Percentiles rank a stretch among this genome's conserved stretches.
Conservation (phyloP, 2,113 vertebrate species). For the Engystomops pustulosus region DNA sequence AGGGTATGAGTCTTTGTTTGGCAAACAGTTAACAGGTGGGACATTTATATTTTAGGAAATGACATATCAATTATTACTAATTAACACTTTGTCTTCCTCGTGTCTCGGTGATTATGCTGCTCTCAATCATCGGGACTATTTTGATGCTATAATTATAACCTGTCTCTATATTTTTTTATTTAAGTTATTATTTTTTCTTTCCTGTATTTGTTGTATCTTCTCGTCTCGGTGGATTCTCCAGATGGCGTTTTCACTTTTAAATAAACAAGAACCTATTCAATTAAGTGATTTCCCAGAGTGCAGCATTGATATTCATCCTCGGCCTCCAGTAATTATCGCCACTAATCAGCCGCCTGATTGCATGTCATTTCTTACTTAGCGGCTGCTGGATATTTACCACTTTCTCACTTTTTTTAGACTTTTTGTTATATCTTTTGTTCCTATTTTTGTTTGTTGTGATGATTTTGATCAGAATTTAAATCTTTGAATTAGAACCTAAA, state of each 20-base stretch:
- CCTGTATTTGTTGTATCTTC: not conserved
- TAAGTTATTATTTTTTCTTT: not conserved
- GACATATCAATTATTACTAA: not conserved
- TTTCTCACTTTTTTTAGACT: not conserved
- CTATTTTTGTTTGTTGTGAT: not conserved
- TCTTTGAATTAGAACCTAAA: not conserved
- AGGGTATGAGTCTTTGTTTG: no score
- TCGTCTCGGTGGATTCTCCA: conserved; percentile 27
- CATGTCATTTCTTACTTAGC: conserved; percentile 23
- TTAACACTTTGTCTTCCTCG: not conserved
- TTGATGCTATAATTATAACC: conserved; percentile 1
- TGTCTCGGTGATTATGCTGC: conserved; percentile 5
- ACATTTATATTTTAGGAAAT: conserved; percentile 5
- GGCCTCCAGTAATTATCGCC: conserved; percentile 13
- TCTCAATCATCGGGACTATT: conserved; percentile 24
- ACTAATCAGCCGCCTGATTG: conserved; percentile 48
- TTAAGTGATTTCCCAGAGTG: conserved; percentile 50
- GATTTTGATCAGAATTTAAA: not conserved
- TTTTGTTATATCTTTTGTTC: not conserved
- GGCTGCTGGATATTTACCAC: not conserved
- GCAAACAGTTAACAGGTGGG: no score
- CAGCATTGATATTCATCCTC: conserved; percentile 26
- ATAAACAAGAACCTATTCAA: conserved; percentile 50
- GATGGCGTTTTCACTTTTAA: conserved; percentile 47
- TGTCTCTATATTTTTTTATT: not conserved